These are phyloP conservation scores for Cheilosia variabilis DNA, from an alignment of 2,888 invertebrate species.

Conservation along the genomic window DNA sequence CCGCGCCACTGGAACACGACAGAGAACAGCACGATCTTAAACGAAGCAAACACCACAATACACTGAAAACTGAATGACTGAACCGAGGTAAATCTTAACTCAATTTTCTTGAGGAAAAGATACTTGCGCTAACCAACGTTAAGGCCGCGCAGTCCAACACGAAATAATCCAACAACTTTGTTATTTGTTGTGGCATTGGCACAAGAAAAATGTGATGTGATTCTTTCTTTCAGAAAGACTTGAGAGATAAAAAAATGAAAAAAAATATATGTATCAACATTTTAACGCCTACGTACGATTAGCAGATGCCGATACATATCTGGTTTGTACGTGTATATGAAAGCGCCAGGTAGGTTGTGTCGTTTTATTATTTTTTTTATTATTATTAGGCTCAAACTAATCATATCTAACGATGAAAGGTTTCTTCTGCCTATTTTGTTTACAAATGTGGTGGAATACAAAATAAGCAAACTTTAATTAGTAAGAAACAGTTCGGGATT, in stretches of 20 bases:
- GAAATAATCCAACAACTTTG: slow-evolving; percentile 69
- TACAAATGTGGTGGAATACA: slow-evolving; percentile 14
- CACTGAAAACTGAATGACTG: slow-evolving; percentile 12
- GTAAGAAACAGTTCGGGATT: background rate
- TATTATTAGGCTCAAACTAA: slow-evolving; percentile 15
- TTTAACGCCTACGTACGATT: slow-evolving; percentile 74
- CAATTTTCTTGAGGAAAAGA: slow-evolving; percentile 64
- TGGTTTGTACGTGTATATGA: slow-evolving; percentile 62
- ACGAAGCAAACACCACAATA: slow-evolving; percentile 39
- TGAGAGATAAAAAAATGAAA: slow-evolving; percentile 56
- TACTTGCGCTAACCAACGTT: slow-evolving; percentile 65
- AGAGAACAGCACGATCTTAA: slow-evolving; percentile 61
- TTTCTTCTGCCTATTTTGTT: slow-evolving; percentile 21
- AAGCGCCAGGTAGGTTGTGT: slow-evolving; percentile 70
- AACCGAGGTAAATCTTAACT: slow-evolving; percentile 67
- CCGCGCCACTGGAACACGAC: slow-evolving; percentile 20
- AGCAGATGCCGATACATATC: slow-evolving; percentile 58
- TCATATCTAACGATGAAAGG: slow-evolving; percentile 19
- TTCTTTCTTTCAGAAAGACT: slow-evolving; percentile 70
- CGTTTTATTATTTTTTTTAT: slow-evolving; percentile 27
- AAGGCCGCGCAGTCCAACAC: slow-evolving; percentile 65
- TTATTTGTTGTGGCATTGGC: slow-evolving; percentile 72
- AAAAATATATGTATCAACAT: slow-evolving; percentile 65
- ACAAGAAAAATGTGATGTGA: slow-evolving; percentile 66
- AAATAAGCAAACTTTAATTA: background rate